These are phyloP conservation scores for Danionella cerebrum DNA, from an alignment of 2,113 vertebrate genomes.

Conservation along the genomic window DNA sequence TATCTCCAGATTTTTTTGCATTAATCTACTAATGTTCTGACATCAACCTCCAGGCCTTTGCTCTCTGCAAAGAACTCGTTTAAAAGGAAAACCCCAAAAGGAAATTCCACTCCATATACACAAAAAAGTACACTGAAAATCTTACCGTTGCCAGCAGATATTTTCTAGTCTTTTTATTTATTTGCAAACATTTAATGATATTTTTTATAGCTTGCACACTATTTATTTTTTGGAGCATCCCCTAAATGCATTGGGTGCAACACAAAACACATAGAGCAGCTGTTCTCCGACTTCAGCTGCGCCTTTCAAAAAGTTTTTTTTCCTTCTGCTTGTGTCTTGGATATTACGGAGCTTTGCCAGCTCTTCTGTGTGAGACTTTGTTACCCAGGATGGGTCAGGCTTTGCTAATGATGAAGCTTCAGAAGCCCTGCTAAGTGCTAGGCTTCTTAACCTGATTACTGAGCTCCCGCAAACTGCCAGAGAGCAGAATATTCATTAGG, in stretches of 20 bases:
- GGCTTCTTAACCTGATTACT: conserved; percentile 71
- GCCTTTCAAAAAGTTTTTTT: conserved; percentile 1
- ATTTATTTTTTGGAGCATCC: not conserved
- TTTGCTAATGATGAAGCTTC: conserved; percentile 54
- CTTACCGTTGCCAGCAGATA: not conserved
- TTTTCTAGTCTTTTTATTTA: not conserved
- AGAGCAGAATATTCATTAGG: conserved; percentile 70
- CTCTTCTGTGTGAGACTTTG: conserved; percentile 22
- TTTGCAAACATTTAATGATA: not conserved
- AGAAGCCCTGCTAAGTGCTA: conserved; percentile 68
- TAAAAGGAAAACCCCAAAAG: conserved; percentile 20
- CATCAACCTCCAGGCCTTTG: conserved; percentile 4
- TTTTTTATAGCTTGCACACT: not conserved
- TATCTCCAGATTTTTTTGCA: conserved; percentile 26
- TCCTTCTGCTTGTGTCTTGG: not conserved
- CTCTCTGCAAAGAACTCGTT: conserved; percentile 1
- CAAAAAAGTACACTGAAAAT: not conserved
- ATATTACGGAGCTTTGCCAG: not conserved
- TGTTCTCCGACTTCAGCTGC: conserved; percentile 9
- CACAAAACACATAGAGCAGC: conserved; percentile 21
- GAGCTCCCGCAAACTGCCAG: conserved; percentile 64
- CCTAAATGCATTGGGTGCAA: too few species aligned
- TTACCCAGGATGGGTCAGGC: conserved; percentile 59
- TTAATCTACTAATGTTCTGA: too few species aligned
- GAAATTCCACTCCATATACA: not conserved